phyloP scores from a whole-genome alignment of 2,888 invertebrate species.

The Chrysolina haemoptera region DNA sequence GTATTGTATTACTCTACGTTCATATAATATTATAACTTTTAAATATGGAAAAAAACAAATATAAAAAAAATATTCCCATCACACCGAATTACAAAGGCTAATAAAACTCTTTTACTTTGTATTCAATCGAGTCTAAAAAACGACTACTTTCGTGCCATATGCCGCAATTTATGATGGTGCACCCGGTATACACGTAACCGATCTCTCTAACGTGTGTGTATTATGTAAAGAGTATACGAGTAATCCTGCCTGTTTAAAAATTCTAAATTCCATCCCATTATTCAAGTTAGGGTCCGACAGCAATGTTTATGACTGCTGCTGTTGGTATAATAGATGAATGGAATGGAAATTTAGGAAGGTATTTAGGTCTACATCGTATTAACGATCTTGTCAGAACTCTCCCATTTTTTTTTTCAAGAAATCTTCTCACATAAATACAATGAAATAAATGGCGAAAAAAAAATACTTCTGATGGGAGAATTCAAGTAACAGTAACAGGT shows the following conservation, averaged over 20 bases:
- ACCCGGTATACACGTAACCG: slow-evolving; percentile 9
- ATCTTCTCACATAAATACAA: slow-evolving; percentile 22
- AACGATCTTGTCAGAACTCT: slow-evolving; percentile 36
- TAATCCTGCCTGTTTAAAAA: slow-evolving; percentile 24
- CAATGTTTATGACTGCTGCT: slow-evolving; percentile 32
- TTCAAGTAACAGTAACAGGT: not conserved
- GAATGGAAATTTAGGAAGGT: slow-evolving; percentile 33
- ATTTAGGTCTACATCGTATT: slow-evolving; percentile 35
- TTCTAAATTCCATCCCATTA: slow-evolving; percentile 33
- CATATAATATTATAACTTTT: no score
- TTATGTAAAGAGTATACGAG: slow-evolving; percentile 13
- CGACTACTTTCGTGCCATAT: not conserved
- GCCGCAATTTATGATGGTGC: not conserved
- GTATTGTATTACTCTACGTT: no score
- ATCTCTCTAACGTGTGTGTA: slow-evolving; percentile 5
- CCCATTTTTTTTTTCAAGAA: slow-evolving; percentile 17
- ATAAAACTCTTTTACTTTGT: no score
- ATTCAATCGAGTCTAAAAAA: not conserved
- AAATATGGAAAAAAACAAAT: no score
- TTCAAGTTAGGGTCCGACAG: slow-evolving; percentile 36
- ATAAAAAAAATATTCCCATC: no score
- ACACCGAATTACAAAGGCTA: no score
- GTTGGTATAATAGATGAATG: slow-evolving; percentile 38
- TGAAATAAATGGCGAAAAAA: not conserved
- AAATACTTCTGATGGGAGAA: not conserved